Evolutionary conservation across 2,888 invertebrate genomes (phyloP).

Genomic region (Euphydryas editha): DNA sequence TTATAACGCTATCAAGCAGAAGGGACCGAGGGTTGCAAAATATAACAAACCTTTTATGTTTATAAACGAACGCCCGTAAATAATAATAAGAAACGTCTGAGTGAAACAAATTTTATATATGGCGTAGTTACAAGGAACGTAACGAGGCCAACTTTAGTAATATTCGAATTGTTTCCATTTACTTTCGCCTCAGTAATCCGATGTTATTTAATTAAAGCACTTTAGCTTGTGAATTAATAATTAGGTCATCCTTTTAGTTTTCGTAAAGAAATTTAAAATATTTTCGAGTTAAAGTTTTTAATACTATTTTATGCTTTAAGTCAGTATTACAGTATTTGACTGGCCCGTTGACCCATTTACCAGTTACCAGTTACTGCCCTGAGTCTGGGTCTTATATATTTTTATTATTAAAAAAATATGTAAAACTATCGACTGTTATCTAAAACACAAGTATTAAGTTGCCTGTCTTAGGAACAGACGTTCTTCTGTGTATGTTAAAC

Average conservation of each 20-base stretch:
- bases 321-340: too few species aligned
- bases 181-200: not conserved
- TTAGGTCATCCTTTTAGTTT: not conserved
- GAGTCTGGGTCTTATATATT: too few species aligned
- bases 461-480: too few species aligned
- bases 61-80: conserved; percentile 12
- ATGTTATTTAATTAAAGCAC: conserved; percentile 4
- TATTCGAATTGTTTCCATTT: conserved; percentile 4
- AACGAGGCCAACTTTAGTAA: not conserved
- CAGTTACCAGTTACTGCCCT: too few species aligned
- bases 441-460: too few species aligned
- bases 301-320: too few species aligned
- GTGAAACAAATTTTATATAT: not conserved
- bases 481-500: too few species aligned
- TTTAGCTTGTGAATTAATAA: not conserved
- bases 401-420: too few species aligned
- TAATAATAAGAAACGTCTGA: conserved; percentile 24
- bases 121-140: conserved; percentile 6
- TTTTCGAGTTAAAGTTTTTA: not conserved
- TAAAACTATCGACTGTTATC: too few species aligned
- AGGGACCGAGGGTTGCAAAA: not conserved
- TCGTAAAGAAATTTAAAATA: not conserved
- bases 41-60: conserved; percentile 9
- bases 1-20: conserved; percentile 9
- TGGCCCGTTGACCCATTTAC: too few species aligned